Base-by-base conservation (phyloP, 2,797 vertebrate genomes). In the Liasis olivaceus region DNA sequence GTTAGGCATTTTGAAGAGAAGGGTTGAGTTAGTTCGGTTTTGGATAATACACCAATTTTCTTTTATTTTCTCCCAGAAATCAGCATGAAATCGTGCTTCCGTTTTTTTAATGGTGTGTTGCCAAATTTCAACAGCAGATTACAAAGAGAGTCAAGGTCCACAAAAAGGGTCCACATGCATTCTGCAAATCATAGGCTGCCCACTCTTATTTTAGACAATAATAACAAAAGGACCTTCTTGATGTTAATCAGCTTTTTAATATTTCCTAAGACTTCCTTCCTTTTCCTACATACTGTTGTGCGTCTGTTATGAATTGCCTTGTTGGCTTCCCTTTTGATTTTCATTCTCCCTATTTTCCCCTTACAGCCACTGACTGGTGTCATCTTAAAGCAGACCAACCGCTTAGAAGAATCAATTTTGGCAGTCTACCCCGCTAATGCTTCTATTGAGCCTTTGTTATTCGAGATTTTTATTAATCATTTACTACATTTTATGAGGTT, bases 381-480 rank as follows among this genome's bases (percentile, higher is more conserved):
- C 90, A 91, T 95, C 91, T 88, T 22, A 94, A 95, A 93, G 91
- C 93, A 90, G 0, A 77, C 0, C 4, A 60, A 63, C 94, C 91
- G 93, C 93, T 94, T 88, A n/a, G 93, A 93, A 87, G 58, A 90
- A 88, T 5, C 0, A 91, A 91, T 94, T 95, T 89, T 86, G 93
- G 92, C 91, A 88, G 85, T 54, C 85, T 59, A 12, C 69, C 36
- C 88, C 15, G 2, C 88, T 8, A 69, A 87, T 94, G 95, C 92
- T 90, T 94, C 93, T 72, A 24, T 77, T 13, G 94, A 95, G 92
- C 91, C 91, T 63, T 91, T 94, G 96, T 95, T 97, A 96, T 94
- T 91, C 95, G 93, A 96, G 95, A 93, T 95, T 96, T 90, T 96
- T 97, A 96, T 96, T 97, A 96, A 97, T 97, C 94, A 96, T 96